phyloP scores from a whole-genome alignment of 2,113 vertebrate species.

The Plestiodon gilberti region DNA sequence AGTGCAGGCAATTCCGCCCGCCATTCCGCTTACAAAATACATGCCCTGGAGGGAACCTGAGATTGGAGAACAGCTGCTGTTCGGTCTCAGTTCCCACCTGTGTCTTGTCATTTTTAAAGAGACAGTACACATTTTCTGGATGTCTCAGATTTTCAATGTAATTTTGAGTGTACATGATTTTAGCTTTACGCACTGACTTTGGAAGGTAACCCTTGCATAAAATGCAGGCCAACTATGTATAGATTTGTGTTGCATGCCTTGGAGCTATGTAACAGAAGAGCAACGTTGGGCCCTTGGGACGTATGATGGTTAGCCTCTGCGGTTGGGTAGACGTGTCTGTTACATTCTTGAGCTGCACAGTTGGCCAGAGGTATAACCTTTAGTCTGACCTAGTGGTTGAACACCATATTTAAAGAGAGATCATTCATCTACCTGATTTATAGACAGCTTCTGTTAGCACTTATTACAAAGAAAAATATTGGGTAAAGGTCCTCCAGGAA shows the following conservation, averaged over 20 bases:
- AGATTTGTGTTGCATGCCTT: background rate
- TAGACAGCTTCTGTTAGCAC: background rate
- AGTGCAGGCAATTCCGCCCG: no score
- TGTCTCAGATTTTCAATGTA: no score
- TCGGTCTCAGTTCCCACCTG: no score
- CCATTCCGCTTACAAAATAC: no score
- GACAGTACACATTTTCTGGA: no score
- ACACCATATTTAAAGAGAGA: constrained; percentile 4
- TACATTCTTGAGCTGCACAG: constrained; percentile 5
- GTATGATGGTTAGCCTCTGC: constrained; percentile 7
- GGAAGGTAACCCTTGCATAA: no score
- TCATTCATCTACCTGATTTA: constrained; percentile 5
- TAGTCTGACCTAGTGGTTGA: constrained; percentile 4
- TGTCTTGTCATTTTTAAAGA: no score
- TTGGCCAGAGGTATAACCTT: constrained; percentile 15
- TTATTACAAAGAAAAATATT: constrained; percentile 1
- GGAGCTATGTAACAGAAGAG: constrained; percentile 8
- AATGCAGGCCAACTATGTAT: background rate
- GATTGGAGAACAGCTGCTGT: no score
- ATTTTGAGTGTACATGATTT: no score
- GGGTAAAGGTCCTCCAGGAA: background rate
- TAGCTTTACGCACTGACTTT: no score
- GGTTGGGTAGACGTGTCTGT: constrained; percentile 10
- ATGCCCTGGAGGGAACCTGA: no score
- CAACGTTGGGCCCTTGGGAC: background rate